Percentiles rank a stretch among this genome's conserved stretches.
Conservation (phyloP, 1,140 invertebrate species). For the Pissodes strobi region DNA sequence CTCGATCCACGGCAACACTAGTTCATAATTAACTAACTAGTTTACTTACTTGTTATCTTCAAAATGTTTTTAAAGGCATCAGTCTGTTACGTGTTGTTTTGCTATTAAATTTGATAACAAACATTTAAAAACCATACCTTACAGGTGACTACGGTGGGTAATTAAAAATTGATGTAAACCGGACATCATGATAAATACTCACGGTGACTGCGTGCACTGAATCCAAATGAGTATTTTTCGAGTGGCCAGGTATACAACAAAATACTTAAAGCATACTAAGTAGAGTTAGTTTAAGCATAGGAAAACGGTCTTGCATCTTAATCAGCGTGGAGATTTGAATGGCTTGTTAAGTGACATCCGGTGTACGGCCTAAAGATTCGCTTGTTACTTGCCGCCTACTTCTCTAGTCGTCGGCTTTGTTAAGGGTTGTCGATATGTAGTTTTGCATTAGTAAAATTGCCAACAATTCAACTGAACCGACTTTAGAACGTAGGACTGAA, state of each 20-base stretch:
- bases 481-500: too few relatives aligned
- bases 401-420: slow-evolving; percentile 11
- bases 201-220: slow-evolving; percentile 17
- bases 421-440: slow-evolving; percentile 14
- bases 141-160: slow-evolving; percentile 14
- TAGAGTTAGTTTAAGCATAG: slow-evolving; percentile 37
- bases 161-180: slow-evolving; percentile 39
- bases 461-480: not conserved
- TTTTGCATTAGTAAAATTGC: not conserved
- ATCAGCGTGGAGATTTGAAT: slow-evolving; percentile 38
- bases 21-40: too few relatives aligned
- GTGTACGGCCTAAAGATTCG: slow-evolving; percentile 26
- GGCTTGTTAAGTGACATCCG: slow-evolving; percentile 42
- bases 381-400: slow-evolving; percentile 29
- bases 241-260: slow-evolving; percentile 35
- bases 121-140: slow-evolving; percentile 12
- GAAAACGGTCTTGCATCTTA: slow-evolving; percentile 39
- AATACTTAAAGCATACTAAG: slow-evolving; percentile 36
- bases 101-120: not conserved
- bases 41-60: too few relatives aligned
- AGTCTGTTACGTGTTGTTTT: too few relatives aligned
- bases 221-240: slow-evolving; percentile 36
- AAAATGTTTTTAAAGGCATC: too few relatives aligned
- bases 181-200: slow-evolving; percentile 38
- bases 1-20: too few relatives aligned